Conservation (phyloP, 2,113 vertebrate genomes). For the Lepus americanus region DNA sequence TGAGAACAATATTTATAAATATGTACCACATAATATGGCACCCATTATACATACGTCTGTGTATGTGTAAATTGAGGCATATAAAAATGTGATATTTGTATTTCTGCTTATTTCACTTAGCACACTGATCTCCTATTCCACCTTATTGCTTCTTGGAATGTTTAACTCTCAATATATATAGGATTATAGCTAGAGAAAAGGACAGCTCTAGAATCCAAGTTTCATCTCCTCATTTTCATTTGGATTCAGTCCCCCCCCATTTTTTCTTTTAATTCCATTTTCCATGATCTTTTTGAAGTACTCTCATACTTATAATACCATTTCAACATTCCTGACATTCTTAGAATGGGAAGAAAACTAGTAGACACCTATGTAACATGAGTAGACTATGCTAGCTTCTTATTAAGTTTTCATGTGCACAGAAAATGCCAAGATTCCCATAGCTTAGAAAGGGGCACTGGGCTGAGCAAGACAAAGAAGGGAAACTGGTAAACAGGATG, state of each 20-base stretch:
- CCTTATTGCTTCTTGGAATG: too few species aligned
- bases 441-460: not conserved
- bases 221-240: not conserved
- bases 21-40: too few species aligned
- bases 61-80: too few species aligned
- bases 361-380: too few species aligned
- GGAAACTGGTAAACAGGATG: not conserved
- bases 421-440: not conserved
- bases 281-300: too few species aligned
- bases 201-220: not conserved
- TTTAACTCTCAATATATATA: not conserved
- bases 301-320: too few species aligned
- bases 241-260: not conserved
- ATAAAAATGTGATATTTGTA: too few species aligned
- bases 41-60: too few species aligned
- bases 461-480: not conserved
- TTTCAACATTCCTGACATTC: not conserved
- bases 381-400: not conserved
- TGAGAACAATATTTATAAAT: too few species aligned
- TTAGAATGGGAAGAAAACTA: not conserved
- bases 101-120: too few species aligned
- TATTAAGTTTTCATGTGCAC: not conserved
- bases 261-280: too few species aligned
- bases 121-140: too few species aligned
- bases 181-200: not conserved